Conservation (phyloP, 1,140 invertebrate species). For the Danaus plexippus region DNA sequence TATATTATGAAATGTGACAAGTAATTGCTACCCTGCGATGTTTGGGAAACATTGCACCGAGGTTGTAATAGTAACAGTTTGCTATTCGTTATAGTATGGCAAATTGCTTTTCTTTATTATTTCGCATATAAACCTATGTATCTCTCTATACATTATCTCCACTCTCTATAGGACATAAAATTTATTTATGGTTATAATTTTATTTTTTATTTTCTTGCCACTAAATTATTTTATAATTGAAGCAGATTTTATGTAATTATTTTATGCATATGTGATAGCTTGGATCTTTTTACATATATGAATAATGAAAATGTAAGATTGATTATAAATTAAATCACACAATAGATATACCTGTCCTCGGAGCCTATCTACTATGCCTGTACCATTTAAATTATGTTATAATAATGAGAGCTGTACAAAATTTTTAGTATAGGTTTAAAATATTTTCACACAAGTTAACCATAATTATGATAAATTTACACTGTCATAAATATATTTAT, state of each 20-base stretch:
- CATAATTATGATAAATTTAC: slow-evolving; percentile 49
- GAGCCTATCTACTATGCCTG: slow-evolving; percentile 32
- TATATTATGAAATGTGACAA: slow-evolving; percentile 34
- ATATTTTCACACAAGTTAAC: slow-evolving; percentile 60
- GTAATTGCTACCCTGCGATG: slow-evolving; percentile 49
- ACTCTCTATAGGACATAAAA: slow-evolving; percentile 62
- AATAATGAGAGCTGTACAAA: slow-evolving; percentile 49
- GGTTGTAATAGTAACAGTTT: slow-evolving; percentile 48
- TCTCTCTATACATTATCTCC: slow-evolving; percentile 41
- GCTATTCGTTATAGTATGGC: slow-evolving; percentile 70
- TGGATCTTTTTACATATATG: slow-evolving; percentile 50
- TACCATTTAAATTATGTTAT: slow-evolving; percentile 27
- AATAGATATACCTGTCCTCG: slow-evolving; percentile 47
- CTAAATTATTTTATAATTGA: slow-evolving; percentile 58
- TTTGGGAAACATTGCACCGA: slow-evolving; percentile 49
- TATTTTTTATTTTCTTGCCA: slow-evolving; percentile 64
- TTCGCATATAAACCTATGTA: slow-evolving; percentile 33
- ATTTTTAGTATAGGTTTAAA: slow-evolving; percentile 50
- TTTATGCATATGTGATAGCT: slow-evolving; percentile 61
- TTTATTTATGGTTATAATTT: slow-evolving; percentile 47
- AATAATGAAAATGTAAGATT: slow-evolving; percentile 32
- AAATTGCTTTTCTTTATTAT: slow-evolving; percentile 55
- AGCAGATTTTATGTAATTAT: slow-evolving; percentile 48
- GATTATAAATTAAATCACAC: slow-evolving; percentile 40
- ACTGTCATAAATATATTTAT: slow-evolving; percentile 58